A percentile compares a stretch with the other conserved stretches of the same genome.
phyloP scores from a whole-genome alignment of 2,797 vertebrate species.

The Odontamblyopus rebecca region DNA sequence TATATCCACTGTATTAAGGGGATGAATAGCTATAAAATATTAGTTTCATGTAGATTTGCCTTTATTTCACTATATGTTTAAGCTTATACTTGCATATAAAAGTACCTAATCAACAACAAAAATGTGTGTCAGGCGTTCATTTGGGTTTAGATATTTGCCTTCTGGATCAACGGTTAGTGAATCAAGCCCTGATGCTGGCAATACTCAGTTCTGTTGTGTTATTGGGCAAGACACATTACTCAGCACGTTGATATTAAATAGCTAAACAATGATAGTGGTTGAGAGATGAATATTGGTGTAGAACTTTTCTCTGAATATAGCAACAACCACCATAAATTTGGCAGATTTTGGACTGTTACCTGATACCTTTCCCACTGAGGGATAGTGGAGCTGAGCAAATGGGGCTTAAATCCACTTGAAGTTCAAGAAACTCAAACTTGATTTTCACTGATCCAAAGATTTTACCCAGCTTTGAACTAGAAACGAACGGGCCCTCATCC shows the following conservation, averaged over 20 bases:
- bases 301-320: neutral
- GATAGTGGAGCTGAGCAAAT: neutral
- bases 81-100: too few species aligned
- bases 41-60: constrained; percentile 27
- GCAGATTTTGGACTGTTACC: neutral
- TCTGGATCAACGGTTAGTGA: too few species aligned
- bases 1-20: constrained; percentile 22
- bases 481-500: constrained; percentile 34
- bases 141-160: too few species aligned
- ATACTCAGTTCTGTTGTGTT: neutral
- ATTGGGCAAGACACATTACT: neutral
- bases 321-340: neutral
- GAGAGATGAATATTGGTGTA: neutral
- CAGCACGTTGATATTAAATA: too few species aligned
- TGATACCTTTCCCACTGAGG: neutral
- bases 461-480: constrained; percentile 29
- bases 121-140: neutral
- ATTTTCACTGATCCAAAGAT: constrained; percentile 24
- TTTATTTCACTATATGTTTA: neutral
- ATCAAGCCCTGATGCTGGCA: neutral
- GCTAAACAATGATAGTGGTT: neutral
- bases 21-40: constrained; percentile 36
- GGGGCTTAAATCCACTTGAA: neutral
- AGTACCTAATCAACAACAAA: neutral
- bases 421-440: constrained; percentile 10